Conservation (phyloP, 2,797 vertebrate genomes). For the Lophotriccus pileatus region DNA sequence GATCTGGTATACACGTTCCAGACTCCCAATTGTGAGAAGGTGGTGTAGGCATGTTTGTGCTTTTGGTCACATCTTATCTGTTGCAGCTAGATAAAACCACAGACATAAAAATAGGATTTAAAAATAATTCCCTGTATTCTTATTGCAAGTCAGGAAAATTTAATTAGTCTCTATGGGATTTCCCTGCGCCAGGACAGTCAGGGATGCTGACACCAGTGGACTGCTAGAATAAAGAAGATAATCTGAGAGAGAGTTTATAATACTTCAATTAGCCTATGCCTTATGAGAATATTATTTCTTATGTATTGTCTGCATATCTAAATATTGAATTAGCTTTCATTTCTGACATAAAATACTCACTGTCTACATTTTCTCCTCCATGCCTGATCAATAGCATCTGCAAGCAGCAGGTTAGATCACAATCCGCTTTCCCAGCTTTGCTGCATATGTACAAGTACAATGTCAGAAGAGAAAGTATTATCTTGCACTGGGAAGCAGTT, state of each 20-base stretch:
- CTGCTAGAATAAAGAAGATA: constrained; percentile 9
- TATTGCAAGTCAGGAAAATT: background rate
- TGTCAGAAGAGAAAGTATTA: background rate
- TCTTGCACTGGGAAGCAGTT: background rate
- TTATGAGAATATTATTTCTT: background rate
- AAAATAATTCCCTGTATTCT: constrained; percentile 13
- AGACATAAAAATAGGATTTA: background rate
- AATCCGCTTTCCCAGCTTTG: background rate
- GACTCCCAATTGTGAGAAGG: background rate
- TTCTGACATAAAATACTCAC: background rate
- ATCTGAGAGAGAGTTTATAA: constrained; percentile 7
- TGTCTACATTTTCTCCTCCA: background rate
- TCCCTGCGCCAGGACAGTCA: background rate
- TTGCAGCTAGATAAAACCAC: background rate
- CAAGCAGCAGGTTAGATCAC: background rate
- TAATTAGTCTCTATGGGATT: constrained; percentile 40
- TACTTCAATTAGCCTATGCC: background rate
- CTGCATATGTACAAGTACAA: background rate
- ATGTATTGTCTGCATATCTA: background rate
- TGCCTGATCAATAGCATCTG: background rate
- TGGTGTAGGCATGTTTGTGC: background rate
- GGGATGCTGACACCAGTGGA: background rate
- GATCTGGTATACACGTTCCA: background rate
- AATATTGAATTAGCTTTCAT: constrained; percentile 31
- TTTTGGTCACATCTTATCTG: background rate